Percentiles rank a stretch among this genome's conserved stretches.
Evolutionary conservation across 2,888 invertebrate species (phyloP).

Genomic region (Drosophila kokeensis): DNA sequence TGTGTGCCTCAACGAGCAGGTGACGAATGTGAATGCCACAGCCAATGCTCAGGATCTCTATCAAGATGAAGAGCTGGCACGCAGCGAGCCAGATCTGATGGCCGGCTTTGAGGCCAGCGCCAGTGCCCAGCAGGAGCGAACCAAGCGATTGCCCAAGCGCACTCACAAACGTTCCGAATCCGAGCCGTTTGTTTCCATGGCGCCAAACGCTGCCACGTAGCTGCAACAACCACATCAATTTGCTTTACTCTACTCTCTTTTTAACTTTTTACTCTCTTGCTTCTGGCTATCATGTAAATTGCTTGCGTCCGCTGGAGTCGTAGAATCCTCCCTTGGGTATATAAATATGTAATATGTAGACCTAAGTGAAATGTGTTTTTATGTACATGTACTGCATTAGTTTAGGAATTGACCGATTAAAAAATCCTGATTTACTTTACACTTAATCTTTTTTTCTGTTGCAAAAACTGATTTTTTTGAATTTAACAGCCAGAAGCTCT

Average conservation of each 20-base stretch:
- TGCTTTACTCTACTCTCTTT: not conserved
- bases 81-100: conserved; percentile 84
- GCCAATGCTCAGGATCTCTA: conserved; percentile 58
- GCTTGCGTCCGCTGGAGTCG: conserved; percentile 31
- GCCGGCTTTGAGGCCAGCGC: conserved; percentile 38
- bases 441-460: too few species aligned
- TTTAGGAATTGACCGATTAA: conserved; percentile 8
- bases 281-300: conserved; percentile 28
- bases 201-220: conserved; percentile 48
- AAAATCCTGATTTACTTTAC: not conserved
- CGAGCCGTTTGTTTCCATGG: conserved; percentile 71
- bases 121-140: conserved; percentile 55
- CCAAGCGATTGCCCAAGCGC: conserved; percentile 68
- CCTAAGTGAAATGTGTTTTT: conserved; percentile 36
- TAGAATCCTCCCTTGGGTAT: not conserved
- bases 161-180: conserved; percentile 85
- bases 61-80: conserved; percentile 83
- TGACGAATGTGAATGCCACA: conserved; percentile 82
- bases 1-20: conserved; percentile 92
- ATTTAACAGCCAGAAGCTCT: not conserved
- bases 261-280: conserved; percentile 17
- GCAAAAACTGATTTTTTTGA: not conserved
- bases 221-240: conserved; percentile 1
- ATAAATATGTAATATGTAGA: conserved; percentile 22
- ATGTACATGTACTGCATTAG: conserved; percentile 23